phyloP scores from a whole-genome alignment of 2,888 invertebrate genomes.

The Ametastegia equiseti region DNA sequence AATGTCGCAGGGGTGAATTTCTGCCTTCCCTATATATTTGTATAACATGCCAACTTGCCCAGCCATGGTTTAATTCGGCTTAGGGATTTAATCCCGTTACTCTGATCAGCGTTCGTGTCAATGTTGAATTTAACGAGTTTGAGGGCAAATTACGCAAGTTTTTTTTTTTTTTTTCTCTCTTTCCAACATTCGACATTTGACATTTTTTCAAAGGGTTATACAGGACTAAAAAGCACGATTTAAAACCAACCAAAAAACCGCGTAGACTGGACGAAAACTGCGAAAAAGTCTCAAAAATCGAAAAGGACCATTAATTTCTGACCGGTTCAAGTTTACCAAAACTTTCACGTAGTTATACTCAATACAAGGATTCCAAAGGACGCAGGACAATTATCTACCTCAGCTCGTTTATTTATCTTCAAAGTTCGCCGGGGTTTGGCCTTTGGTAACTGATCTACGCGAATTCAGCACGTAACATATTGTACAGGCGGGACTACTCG shows the following conservation, averaged over 20 bases:
- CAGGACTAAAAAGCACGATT: too few relatives aligned
- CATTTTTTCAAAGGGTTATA: too few relatives aligned
- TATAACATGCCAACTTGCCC: too few relatives aligned
- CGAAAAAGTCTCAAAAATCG: too few relatives aligned
- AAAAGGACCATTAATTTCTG: too few relatives aligned
- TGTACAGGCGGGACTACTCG: not conserved
- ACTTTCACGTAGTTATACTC: not conserved
- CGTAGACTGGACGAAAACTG: too few relatives aligned
- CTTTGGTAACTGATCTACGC: not conserved
- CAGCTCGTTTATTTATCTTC: not conserved
- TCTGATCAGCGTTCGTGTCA: not conserved
- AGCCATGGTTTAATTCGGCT: conserved; percentile 4
- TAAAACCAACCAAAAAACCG: too few relatives aligned
- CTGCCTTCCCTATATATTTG: too few relatives aligned
- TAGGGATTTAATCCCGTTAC: not conserved
- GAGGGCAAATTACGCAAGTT: not conserved
- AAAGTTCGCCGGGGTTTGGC: not conserved
- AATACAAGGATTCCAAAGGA: not conserved
- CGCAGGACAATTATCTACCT: not conserved
- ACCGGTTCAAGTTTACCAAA: not conserved
- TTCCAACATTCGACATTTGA: too few relatives aligned
- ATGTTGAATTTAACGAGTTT: not conserved
- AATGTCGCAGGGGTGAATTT: not conserved
- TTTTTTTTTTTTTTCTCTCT: not conserved
- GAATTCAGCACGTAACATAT: not conserved